Base-by-base conservation (phyloP, 2,888 invertebrate species). In the Chrysodeixis includens region DNA sequence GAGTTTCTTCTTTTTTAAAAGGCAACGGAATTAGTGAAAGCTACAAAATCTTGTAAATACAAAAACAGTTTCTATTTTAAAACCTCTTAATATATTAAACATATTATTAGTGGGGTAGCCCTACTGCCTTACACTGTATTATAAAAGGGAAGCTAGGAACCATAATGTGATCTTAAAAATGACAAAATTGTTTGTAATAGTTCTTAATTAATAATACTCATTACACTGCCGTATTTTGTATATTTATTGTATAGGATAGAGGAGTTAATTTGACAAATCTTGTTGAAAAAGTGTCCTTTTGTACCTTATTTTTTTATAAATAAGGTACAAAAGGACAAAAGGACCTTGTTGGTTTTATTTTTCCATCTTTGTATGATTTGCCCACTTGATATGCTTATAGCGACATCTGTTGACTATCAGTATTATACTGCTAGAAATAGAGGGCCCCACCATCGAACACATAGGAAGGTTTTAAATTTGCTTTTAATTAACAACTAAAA, bases 231-330 rank as follows among this genome's bases (percentile, higher is more conserved):
- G 74, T 80, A 69, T 71, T 66, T 73, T 78, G 70, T 76, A 76
- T 85, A 84, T 86, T 83, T 86, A 84, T 86, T 83, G 62, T 79
- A 68, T 84, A 76, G 71, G 52, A 71, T 81, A 76, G 71, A 63
- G 71, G 69, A 75, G 74, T 71, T 64, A 71, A 81, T 67, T 66
- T 77, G 74, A 68, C 69, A 74, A 76, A 66, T 74, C 70, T 71
- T 76, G 76, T 76, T 81, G 63, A 75, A 78, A 73, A 81, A 78
- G 86, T 87, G 88, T 90, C 89, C 87, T 91, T 92, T 91, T 92
- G 90, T 92, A 92, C 91, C 91, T 92, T 88, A 87, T 90, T 90
- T 91, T 91, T 85, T 86, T 85, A 85, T 85, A 86, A 89, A 75
- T 79, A 82, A 83, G 79, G 20, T 82, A 84, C 70, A 76, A 76